Percentiles rank a stretch among this genome's conserved stretches.
These are phyloP conservation scores for Calosoma granatense DNA, from an alignment of 1,140 invertebrate species.

Conservation along the genomic window DNA sequence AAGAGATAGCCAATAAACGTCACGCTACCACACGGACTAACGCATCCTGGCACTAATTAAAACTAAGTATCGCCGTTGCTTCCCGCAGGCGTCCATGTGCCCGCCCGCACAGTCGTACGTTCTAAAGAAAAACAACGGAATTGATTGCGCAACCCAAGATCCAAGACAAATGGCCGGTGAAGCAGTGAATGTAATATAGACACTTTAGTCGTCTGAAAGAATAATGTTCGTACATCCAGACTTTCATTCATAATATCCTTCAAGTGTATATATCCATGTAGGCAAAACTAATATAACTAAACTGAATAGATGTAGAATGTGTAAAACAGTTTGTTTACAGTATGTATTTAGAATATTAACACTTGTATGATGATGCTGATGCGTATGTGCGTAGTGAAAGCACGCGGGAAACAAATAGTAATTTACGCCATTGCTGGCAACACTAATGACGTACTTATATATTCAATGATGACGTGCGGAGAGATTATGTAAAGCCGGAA, in stretches of 20 bases:
- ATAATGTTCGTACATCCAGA: too few species aligned
- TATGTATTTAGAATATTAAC: too few species aligned
- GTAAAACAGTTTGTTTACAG: too few species aligned
- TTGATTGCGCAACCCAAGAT: neutral
- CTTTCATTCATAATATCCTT: too few species aligned
- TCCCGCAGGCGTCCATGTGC: neutral
- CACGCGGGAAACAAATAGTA: constrained; percentile 3
- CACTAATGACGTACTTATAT: constrained; percentile 5
- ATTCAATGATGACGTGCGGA: constrained; percentile 6
- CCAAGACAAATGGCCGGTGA: neutral
- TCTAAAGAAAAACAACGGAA: constrained; percentile 3
- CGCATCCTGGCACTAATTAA: constrained; percentile 8
- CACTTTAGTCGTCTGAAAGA: too few species aligned
- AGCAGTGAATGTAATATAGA: too few species aligned
- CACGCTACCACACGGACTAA: neutral
- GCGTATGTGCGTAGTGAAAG: neutral
- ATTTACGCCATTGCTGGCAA: neutral
- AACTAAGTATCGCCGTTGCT: constrained; percentile 7
- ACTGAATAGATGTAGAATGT: too few species aligned
- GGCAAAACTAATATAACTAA: too few species aligned
- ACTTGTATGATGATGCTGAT: neutral
- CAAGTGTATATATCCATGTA: too few species aligned
- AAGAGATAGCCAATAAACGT: constrained; percentile 2
- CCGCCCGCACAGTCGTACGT: neutral
- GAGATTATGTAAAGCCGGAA: constrained; percentile 8